phyloP scores from a whole-genome alignment of 2,888 invertebrate species.

The Ormyrus rosae region DNA sequence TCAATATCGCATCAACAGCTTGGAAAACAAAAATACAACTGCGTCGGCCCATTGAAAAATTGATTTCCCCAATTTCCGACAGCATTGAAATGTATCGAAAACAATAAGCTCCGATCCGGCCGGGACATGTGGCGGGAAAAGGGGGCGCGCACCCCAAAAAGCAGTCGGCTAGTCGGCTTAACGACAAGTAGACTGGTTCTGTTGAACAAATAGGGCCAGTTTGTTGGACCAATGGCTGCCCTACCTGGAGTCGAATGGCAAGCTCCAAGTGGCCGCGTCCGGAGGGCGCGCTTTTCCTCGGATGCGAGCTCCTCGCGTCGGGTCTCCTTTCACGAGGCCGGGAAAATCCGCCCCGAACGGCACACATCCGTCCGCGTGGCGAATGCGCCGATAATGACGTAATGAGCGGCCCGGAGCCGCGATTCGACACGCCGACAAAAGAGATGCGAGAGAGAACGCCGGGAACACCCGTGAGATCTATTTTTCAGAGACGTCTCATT shows the following conservation, averaged over 20 bases:
- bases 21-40: no score
- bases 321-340: no score
- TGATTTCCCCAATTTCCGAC: background rate
- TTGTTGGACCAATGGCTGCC: conserved; percentile 66
- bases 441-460: background rate
- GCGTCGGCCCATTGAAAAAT: background rate
- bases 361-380: conserved; percentile 53
- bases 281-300: conserved; percentile 57
- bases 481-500: conserved; percentile 23
- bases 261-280: conserved; percentile 51
- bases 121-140: no score
- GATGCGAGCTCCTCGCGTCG: conserved; percentile 9
- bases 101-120: no score
- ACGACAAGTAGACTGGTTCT: conserved; percentile 54
- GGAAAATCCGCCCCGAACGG: no score
- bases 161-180: background rate
- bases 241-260: conserved; percentile 57
- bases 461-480: conserved; percentile 46
- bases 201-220: conserved; percentile 69
- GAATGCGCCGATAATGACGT: conserved; percentile 70
- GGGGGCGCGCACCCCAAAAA: background rate
- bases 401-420: conserved; percentile 67
- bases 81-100: background rate
- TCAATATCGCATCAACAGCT: no score
- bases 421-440: conserved; percentile 64